phyloP scores from a whole-genome alignment of 2,113 vertebrate genomes.

The Lasiurus cinereus region DNA sequence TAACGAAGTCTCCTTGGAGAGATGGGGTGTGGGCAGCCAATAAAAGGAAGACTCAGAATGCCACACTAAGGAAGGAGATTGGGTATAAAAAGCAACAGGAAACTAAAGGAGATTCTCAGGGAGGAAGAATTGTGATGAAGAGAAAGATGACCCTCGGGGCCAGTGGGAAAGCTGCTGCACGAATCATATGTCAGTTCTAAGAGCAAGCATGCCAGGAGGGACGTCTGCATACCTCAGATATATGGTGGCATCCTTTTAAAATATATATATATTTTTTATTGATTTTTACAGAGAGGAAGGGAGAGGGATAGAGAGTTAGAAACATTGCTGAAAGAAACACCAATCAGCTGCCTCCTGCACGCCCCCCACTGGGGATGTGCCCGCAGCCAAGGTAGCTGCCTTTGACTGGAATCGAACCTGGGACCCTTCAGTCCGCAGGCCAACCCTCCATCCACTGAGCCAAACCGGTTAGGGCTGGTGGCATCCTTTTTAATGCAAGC shows the following conservation, averaged over 20 bases:
- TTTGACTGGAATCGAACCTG: too few relatives aligned
- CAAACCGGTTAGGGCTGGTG: too few relatives aligned
- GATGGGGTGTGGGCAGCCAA: background rate
- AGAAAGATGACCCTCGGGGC: background rate
- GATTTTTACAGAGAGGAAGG: too few relatives aligned
- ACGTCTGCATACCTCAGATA: background rate
- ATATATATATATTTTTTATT: too few relatives aligned
- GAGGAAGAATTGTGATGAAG: conserved; percentile 15
- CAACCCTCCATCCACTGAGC: too few relatives aligned
- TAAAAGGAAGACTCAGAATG: background rate
- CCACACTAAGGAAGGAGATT: conserved; percentile 46
- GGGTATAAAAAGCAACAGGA: conserved; percentile 57
- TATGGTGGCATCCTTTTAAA: background rate
- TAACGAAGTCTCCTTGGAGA: background rate
- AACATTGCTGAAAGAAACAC: too few relatives aligned
- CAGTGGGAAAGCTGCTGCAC: background rate
- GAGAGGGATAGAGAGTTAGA: too few relatives aligned
- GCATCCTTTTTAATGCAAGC: background rate
- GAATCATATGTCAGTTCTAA: background rate
- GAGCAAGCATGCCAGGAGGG: background rate
- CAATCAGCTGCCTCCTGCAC: too few relatives aligned
- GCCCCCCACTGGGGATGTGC: too few relatives aligned
- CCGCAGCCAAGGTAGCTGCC: too few relatives aligned
- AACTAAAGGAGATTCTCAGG: conserved; percentile 34
- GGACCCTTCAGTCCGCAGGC: too few relatives aligned